Evolutionary conservation across 2,888 invertebrate species (phyloP), one percentile per base, ranked within the genome.

Genomic region (Melinaea marsaeus): DNA sequence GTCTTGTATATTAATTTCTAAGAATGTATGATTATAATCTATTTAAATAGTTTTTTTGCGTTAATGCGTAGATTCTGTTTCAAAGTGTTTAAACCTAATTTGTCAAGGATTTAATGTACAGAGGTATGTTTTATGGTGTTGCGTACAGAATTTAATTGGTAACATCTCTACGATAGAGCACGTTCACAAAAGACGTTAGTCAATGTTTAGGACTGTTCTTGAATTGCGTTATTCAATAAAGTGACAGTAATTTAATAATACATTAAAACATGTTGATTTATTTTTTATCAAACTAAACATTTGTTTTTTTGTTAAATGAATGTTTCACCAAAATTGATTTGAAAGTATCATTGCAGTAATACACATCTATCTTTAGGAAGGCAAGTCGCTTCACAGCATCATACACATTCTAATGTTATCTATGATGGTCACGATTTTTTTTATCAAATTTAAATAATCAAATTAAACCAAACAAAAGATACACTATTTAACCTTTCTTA

Each of bases 161-260:
- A 47, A 61, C 69, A 67, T 70, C 71, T 69, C 66, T 57, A 59
- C 69, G 75, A 75, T 75, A 75, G 66, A 72, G 72, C 74, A 75
- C 75, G 75, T 64, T 58, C 67, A 51, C 32, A 32, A 48, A 66
- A 71, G 69, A 70, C 70, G 70, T 73, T 68, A 71, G 63, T 72
- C 70, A 72, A 71, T 73, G 75, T 74, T 73, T 69, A 67, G 63
- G 62, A 63, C 64, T 65, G 63, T 65, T 54, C 57, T 61, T 61
- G 62, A 57, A 55, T 34, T 22, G 42, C 32, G 13, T 64, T 51
- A 69, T 58, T 57, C 69, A 46, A 56, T 45, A 73, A 45, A 13
- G 62, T 67, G 58, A 34, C 62, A 67, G 48, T 32, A 51, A 32
- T 51, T 4, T 32, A 22, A 32, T 32, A 51, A 51, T 42, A 9